Base-by-base conservation (phyloP, 2,797 vertebrate species). In the Malacoraja senta region DNA sequence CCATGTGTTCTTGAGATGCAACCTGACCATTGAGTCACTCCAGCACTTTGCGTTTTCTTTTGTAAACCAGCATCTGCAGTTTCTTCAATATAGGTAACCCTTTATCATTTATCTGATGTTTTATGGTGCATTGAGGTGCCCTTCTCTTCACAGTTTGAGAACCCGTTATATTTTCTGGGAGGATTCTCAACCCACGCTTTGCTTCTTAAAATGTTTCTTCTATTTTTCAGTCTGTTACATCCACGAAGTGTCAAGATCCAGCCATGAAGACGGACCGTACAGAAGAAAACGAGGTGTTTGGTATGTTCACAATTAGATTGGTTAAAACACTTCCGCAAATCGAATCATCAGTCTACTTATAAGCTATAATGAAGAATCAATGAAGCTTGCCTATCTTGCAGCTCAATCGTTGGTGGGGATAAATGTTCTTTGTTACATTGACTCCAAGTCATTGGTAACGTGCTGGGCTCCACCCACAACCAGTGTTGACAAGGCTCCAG, bases 241-340 rank as follows among this genome's bases (percentile, higher is more conserved):
- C 77, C n/a, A 17, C 38, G 0, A 32, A 53, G 68, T 7, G 26
- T 13, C 38, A 38, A 58, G 44, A 15, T 13, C 90, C 29, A 15
- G 72, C 90, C 35, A 92, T 58, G 90, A 74, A 74, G 71, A 26
- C 71, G 21, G 90, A 92, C 26, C 21, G 26, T 8, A 1, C 38
- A 76, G 90, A 92, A 38, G 90, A 92, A 1, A 92, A 92, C 8
- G 90, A 92, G 53, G 90, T 92, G 12, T 92, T 92, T 58, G 90
- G 90, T 92, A 92, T 92, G 90, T 92, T 74, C 90, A 72, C 8
- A 24, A 9, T 17, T 68, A 13, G 10, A 65, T 32, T 24, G 8
- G 7, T 2, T 68, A 88, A 32, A 35, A 32, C 17, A 0, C 32
- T 2, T n/a, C 17, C 2, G n/a, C n/a, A 10, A 35, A 10, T 35